These are phyloP conservation scores for Oncopeltus fasciatus DNA, from an alignment of 1,140 invertebrate species.

Conservation along the genomic window DNA sequence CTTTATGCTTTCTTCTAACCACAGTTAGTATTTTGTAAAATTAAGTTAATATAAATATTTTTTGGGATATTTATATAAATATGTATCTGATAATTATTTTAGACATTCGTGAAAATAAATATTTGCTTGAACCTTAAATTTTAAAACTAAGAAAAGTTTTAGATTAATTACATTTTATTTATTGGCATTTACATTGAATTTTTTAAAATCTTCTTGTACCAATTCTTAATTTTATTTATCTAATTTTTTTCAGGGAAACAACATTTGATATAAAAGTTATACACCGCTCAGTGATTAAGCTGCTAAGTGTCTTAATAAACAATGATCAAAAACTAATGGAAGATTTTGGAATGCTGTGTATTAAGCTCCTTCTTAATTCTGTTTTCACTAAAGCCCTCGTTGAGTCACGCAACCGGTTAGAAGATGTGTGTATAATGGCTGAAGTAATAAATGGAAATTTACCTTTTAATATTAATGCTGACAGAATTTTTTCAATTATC, in stretches of 20 bases:
- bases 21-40: too few relatives aligned
- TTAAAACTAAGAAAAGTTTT: too few relatives aligned
- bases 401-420: neutral
- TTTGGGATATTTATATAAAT: too few relatives aligned
- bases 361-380: neutral
- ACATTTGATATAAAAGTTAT: neutral
- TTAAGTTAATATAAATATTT: too few relatives aligned
- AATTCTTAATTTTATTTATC: too few relatives aligned
- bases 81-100: too few relatives aligned
- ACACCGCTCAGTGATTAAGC: neutral
- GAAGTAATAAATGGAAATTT: conserved; percentile 1
- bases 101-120: too few relatives aligned
- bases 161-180: too few relatives aligned
- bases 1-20: too few relatives aligned
- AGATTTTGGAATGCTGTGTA: neutral
- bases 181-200: too few relatives aligned
- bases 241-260: neutral
- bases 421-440: conserved; percentile 1
- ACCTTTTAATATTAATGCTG: neutral
- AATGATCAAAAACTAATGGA: neutral
- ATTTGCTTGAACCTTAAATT: too few relatives aligned
- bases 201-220: too few relatives aligned
- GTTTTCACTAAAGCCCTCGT: neutral
- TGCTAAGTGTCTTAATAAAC: neutral
- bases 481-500: neutral